Evolutionary conservation across 2,113 vertebrate species (phyloP).

Genomic region (Blennius ocellaris): DNA sequence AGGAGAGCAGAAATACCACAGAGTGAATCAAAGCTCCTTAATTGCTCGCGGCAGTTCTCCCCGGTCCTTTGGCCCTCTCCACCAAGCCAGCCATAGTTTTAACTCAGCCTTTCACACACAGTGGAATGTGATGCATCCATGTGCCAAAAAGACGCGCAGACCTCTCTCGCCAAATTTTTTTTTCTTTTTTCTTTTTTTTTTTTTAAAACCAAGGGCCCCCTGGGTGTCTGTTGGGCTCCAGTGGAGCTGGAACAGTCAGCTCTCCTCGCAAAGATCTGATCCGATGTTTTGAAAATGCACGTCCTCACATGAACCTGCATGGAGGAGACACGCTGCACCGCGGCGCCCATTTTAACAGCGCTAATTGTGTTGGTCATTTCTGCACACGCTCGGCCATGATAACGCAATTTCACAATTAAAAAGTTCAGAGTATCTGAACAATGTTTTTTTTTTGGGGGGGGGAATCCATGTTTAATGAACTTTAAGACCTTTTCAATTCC

Average conservation of each 20-base stretch:
- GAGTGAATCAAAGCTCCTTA: conserved; percentile 64
- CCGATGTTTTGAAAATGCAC: conserved; percentile 9
- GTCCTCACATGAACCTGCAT: conserved; percentile 35
- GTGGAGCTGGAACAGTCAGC: conserved; percentile 55
- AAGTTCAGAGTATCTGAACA: no score
- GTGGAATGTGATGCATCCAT: conserved; percentile 33
- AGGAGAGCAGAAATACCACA: conserved; percentile 47
- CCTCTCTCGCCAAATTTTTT: conserved; percentile 29
- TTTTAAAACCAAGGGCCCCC: conserved; percentile 13
- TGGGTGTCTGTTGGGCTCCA: conserved; percentile 34
- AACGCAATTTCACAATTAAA: conserved; percentile 9
- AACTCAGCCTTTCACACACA: conserved; percentile 41
- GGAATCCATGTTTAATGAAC: no score
- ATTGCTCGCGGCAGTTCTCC: conserved; percentile 65
- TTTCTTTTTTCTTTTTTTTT: conserved; percentile 14
- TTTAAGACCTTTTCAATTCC: no score
- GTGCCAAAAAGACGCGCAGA: conserved; percentile 39
- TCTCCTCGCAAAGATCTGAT: conserved; percentile 35
- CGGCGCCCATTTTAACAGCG: conserved; percentile 26
- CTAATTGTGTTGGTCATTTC: conserved; percentile 25
- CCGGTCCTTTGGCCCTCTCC: conserved; percentile 40
- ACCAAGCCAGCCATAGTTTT: conserved; percentile 43
- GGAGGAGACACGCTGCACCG: conserved; percentile 41
- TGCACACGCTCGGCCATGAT: conserved; percentile 11
- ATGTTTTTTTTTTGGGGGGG: no score